phyloP scores from a whole-genome alignment of 2,113 vertebrate genomes.

The Tichodroma muraria region DNA sequence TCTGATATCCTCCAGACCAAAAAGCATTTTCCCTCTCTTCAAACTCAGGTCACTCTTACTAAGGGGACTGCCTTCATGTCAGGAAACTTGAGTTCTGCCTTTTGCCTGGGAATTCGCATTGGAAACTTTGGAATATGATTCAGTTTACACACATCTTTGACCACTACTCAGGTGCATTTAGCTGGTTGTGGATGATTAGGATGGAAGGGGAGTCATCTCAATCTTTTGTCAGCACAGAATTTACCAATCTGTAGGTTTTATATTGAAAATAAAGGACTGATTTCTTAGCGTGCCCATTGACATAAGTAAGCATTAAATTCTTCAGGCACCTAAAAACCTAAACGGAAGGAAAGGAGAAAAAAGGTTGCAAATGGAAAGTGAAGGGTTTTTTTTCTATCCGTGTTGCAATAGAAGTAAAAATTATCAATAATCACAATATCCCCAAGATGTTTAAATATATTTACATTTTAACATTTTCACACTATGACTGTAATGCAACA shows the following conservation, averaged over 20 bases:
- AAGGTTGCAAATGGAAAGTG: background rate
- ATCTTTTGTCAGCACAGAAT: background rate
- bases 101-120: background rate
- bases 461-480: conserved; percentile 2
- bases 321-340: background rate
- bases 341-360: background rate
- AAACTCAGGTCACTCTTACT: background rate
- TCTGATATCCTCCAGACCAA: background rate
- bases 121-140: background rate
- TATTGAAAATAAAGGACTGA: background rate
- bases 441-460: background rate
- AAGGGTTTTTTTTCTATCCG: background rate
- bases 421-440: background rate
- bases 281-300: background rate
- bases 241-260: background rate
- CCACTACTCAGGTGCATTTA: background rate
- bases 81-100: background rate
- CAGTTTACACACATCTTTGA: background rate
- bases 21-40: background rate
- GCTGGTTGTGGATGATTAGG: background rate
- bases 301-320: background rate
- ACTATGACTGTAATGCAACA: background rate
- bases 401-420: background rate
- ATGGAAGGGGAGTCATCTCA: background rate
- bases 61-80: background rate